Evolutionary conservation across 2,797 vertebrate species (phyloP).

Genomic region (Dicrostonyx torquatus): DNA sequence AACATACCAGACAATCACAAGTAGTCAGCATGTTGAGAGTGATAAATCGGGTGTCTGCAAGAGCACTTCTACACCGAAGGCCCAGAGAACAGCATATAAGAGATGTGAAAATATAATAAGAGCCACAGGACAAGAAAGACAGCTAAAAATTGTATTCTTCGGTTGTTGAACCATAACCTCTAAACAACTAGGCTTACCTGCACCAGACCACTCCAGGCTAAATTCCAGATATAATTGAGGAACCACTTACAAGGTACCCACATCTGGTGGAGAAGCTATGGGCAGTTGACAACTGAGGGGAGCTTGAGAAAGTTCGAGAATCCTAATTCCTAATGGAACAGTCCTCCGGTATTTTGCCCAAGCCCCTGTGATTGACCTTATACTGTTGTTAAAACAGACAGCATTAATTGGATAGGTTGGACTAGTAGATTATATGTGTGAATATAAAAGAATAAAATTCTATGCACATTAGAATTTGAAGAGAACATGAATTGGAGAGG

Average conservation of each 20-base stretch:
- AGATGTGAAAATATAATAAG: neutral
- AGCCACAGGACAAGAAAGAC: neutral
- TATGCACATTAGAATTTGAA: too few species aligned
- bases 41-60: neutral
- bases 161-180: neutral
- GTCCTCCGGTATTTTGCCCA: neutral
- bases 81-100: neutral
- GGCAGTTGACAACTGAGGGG: neutral
- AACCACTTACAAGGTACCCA: too few species aligned
- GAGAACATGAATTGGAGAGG: neutral
- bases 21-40: neutral
- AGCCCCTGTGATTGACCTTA: neutral
- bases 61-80: neutral
- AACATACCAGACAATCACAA: neutral
- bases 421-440: neutral
- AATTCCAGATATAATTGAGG: neutral
- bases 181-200: neutral
- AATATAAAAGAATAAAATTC: too few species aligned
- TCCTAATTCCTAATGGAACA: neutral
- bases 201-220: neutral
- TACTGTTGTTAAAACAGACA: neutral
- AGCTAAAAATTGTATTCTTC: neutral
- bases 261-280: neutral
- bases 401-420: neutral
- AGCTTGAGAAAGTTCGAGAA: neutral